Conservation (phyloP, 30 jellyfish, hydroid and myxozoan genomes). For the Catostylus mosaicus region DNA sequence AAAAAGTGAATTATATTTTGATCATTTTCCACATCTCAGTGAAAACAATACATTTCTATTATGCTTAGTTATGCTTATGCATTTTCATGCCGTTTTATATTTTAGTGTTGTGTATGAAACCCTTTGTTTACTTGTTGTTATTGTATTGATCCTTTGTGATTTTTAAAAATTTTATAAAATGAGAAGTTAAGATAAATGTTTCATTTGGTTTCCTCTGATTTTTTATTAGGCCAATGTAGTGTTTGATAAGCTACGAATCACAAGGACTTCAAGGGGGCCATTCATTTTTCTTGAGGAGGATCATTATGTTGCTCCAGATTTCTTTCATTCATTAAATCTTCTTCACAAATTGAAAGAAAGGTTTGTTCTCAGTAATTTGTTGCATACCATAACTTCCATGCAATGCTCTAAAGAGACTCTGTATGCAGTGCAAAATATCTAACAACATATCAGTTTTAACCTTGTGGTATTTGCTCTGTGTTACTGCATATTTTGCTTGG, state of each 20-base stretch:
- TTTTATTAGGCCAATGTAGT: conserved; percentile 89
- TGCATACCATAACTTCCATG: background rate
- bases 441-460: too few relatives aligned
- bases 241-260: conserved; percentile 70
- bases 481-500: too few relatives aligned
- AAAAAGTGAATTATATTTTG: too few relatives aligned
- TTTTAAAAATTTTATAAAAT: background rate
- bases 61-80: too few relatives aligned
- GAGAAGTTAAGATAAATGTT: background rate
- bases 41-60: too few relatives aligned
- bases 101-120: too few relatives aligned
- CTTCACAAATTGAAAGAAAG: conserved; percentile 39
- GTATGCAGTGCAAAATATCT: too few relatives aligned
- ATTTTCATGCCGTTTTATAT: background rate
- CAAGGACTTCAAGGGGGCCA: conserved; percentile 83
- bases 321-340: conserved; percentile 51
- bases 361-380: background rate
- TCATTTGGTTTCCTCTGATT: background rate
- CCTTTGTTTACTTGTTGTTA: too few relatives aligned
- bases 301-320: conserved; percentile 96
- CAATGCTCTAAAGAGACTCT: too few relatives aligned
- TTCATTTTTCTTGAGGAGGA: conserved; percentile 90
- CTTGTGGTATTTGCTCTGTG: too few relatives aligned
- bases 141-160: background rate
- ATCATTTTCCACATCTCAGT: background rate